These are phyloP conservation scores for Cryptomyrus ogoouensis DNA, from an alignment of 2,113 vertebrate species.

Conservation along the genomic window DNA sequence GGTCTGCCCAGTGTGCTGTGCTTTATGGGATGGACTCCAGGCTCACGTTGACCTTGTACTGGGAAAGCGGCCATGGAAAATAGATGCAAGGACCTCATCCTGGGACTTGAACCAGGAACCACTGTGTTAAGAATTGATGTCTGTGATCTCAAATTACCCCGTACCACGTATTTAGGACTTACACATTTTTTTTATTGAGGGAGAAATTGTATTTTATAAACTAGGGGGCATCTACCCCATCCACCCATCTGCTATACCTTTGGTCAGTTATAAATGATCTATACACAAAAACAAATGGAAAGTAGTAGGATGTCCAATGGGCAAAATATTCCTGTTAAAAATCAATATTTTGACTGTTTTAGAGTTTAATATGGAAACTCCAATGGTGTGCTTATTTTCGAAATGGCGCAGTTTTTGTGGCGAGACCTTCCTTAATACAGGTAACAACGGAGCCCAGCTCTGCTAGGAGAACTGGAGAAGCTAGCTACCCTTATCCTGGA, in stretches of 20 bases:
- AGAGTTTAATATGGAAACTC: neutral
- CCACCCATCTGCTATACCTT: neutral
- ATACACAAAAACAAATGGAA: neutral
- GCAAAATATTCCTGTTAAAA: neutral
- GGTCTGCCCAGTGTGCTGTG: neutral
- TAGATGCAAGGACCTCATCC: neutral
- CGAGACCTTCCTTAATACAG: slow-evolving; percentile 44
- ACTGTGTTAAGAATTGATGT: neutral
- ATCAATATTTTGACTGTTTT: neutral
- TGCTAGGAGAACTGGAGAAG: slow-evolving; percentile 54
- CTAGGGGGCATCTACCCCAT: neutral
- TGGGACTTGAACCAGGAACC: neutral
- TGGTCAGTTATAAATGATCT: neutral
- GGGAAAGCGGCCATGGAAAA: neutral
- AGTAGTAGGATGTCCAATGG: neutral
- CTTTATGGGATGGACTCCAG: neutral
- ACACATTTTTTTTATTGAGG: neutral
- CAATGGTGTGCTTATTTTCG: neutral
- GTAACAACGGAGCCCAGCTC: slow-evolving; percentile 58
- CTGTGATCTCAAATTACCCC: neutral
- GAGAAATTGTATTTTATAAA: neutral
- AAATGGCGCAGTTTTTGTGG: neutral
- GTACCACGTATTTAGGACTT: neutral
- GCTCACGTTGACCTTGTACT: neutral
- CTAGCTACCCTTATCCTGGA: slow-evolving; percentile 66